Base-by-base conservation (phyloP, 2,113 vertebrate genomes). In the Clinocottus analis region DNA sequence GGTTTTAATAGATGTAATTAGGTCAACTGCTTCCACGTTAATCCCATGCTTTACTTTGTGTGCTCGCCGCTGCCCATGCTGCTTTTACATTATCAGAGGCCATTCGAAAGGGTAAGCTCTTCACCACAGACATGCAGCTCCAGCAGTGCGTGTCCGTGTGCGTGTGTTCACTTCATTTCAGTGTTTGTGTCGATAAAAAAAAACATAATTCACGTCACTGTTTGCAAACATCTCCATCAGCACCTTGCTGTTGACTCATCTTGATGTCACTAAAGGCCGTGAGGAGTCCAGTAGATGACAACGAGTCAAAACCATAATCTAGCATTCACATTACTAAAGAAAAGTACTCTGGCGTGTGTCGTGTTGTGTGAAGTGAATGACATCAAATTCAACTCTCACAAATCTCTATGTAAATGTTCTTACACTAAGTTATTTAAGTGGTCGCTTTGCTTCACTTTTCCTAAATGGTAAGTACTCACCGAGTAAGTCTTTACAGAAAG, bases 1-100 rank as follows among this genome's bases (percentile, higher is more conserved):
- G 51, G 25, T 73, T 75, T 84, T 75, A 75, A 84, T 66, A 23
- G 70, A 85, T 80, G 51, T 70, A 82, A 84, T 63, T 75, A 72
- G 60, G 81, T 80, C 83, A 63, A 1, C 65, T 67, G 80, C 78
- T 78, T 74, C 76, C 79, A 59, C 71, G 75, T 85, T 64, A 84
- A 86, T 75, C 74, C 41, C 43, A 17, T 62, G 33, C 80, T 82
- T 83, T 76, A 37, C 71, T 70, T 25, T 27, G 45, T 35, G 68
- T 56, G 61, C 62, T 73, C 73, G 25, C 68, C 45, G 63, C 84
- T 59, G 76, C 68, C 51, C 69, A 43, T 71, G 29, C 39, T 56
- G 70, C 65, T 56, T 2, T 71, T 47, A 77, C 39, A 5, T 53
- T 49, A 45, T 49, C 79, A 63, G 43, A 68, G 63, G 25, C 64